Percentiles rank a stretch among this genome's conserved stretches.
Conservation (phyloP, 30 jellyfish, hydroid and myxozoan genomes). For the Cassiopea xamachana region DNA sequence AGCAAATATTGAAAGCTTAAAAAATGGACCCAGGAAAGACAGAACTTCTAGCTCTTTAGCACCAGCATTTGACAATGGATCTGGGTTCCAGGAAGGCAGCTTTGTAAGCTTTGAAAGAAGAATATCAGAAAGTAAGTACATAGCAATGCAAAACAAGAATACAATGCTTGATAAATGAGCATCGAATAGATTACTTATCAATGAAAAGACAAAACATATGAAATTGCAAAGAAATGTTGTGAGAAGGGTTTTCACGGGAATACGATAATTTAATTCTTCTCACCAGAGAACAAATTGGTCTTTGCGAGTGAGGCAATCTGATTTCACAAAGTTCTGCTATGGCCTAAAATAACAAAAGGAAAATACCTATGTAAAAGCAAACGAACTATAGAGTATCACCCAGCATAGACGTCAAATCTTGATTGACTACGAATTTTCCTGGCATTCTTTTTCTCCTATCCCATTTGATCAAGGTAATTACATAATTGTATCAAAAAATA, state of each 20-base stretch:
- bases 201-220: not conserved
- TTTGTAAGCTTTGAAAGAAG: constrained; percentile 62
- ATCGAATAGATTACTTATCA: no score
- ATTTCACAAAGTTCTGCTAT: constrained; percentile 88
- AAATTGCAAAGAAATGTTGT: not conserved
- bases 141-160: not conserved
- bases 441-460: no score
- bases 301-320: constrained; percentile 48
- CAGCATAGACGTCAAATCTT: no score
- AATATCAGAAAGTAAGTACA: not conserved
- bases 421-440: no score
- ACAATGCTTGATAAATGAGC: no score
- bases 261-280: not conserved
- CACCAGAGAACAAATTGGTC: constrained; percentile 95
- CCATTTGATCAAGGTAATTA: no score
- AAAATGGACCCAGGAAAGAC: constrained; percentile 90
- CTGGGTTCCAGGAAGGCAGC: constrained; percentile 86
- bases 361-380: not conserved
- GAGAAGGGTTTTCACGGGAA: not conserved
- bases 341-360: constrained; percentile 52
- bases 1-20: constrained; percentile 91
- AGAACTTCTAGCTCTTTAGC: constrained; percentile 87
- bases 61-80: constrained; percentile 87
- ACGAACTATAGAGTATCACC: no score
- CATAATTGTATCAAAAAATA: no score